Conservation (phyloP, 2,888 invertebrate genomes). For the Fissipunctia ypsillon region DNA sequence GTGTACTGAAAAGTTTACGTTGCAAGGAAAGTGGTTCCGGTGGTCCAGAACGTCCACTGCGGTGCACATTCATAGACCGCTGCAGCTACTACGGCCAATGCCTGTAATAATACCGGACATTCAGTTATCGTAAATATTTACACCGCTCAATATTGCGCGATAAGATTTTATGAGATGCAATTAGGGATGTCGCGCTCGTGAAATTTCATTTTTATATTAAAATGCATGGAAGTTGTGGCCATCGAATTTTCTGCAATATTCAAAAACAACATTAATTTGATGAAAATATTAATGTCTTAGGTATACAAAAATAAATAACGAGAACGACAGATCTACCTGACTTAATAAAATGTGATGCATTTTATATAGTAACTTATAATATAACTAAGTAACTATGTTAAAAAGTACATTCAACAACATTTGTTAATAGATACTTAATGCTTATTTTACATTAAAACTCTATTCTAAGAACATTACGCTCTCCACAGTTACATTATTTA, state of each 20-base stretch:
- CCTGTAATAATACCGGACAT: slow-evolving; percentile 74
- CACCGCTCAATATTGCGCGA: slow-evolving; percentile 74
- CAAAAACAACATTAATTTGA: not conserved
- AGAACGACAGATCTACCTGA: no score
- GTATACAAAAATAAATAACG: not conserved
- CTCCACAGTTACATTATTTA: slow-evolving; percentile 64
- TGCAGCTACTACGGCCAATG: not conserved
- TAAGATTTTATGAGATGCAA: slow-evolving; percentile 74
- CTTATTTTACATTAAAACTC: slow-evolving; percentile 59
- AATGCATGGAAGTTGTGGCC: not conserved
- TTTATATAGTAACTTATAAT: not conserved
- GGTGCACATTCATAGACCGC: slow-evolving; percentile 23
- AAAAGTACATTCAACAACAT: slow-evolving; percentile 20
- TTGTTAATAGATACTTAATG: slow-evolving; percentile 49
- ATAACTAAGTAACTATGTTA: not conserved
- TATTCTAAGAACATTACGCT: slow-evolving; percentile 42
- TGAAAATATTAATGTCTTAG: not conserved
- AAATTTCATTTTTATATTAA: not conserved
- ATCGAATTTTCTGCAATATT: not conserved
- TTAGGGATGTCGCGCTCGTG: slow-evolving; percentile 64
- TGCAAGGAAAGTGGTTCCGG: slow-evolving; percentile 71
- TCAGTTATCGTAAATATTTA: slow-evolving; percentile 82
- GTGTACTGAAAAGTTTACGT: slow-evolving; percentile 66
- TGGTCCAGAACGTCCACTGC: slow-evolving; percentile 32
- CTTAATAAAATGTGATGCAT: not conserved